Conservation (phyloP, 2,113 vertebrate species). For the Vireo altiloquus region DNA sequence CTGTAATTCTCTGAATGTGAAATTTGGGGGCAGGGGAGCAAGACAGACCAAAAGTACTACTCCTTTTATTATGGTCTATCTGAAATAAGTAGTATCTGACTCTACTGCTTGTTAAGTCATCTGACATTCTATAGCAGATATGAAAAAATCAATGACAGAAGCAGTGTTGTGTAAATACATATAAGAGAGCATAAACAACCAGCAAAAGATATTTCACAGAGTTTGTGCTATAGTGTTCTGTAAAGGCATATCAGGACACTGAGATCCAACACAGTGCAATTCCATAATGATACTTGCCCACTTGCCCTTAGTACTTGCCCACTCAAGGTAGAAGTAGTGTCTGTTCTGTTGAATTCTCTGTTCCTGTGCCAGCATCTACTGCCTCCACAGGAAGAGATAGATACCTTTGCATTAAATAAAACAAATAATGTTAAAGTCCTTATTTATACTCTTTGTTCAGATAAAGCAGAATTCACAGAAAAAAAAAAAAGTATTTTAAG, state of each 20-base stretch:
- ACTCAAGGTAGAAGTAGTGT: not conserved
- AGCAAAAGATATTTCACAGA: not conserved
- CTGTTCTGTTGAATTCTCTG: not conserved
- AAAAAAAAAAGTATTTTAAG: not conserved
- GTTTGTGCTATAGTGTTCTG: not conserved
- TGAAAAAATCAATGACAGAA: not conserved
- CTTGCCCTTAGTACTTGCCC: not conserved
- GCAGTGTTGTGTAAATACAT: not conserved
- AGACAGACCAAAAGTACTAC: not conserved
- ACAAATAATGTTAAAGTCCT: not conserved
- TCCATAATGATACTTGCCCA: not conserved
- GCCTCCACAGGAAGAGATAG: not conserved
- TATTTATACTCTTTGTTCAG: not conserved
- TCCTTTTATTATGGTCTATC: not conserved
- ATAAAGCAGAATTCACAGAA: not conserved
- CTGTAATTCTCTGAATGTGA: not conserved
- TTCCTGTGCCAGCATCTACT: not conserved
- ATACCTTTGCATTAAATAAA: not conserved
- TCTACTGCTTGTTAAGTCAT: not conserved
- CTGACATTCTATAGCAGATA: not conserved
- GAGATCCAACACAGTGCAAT: not conserved
- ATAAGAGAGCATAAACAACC: not conserved
- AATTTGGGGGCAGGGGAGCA: not conserved
- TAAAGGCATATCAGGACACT: not conserved
- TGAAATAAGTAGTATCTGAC: not conserved